Conservation (phyloP, 2,888 invertebrate genomes). For the Cheilosia vulpina region DNA sequence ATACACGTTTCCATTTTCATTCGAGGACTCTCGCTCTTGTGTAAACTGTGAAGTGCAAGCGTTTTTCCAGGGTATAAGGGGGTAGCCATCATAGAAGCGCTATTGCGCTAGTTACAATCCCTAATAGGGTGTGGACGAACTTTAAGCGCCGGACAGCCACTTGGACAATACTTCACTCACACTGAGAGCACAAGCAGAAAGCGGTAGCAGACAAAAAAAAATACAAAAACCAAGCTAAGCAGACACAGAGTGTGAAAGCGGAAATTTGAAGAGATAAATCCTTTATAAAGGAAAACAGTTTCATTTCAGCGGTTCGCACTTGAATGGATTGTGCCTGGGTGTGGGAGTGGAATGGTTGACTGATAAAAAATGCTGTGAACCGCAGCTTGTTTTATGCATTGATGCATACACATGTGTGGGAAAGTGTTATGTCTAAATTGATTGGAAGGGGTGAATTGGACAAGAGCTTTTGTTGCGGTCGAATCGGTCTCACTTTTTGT, state of each 20-base stretch:
- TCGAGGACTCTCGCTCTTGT: conserved; percentile 27
- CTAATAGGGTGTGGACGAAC: conserved; percentile 67
- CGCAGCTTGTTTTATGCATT: not conserved
- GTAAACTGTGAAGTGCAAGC: too few relatives aligned
- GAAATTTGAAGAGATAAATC: conserved; percentile 63
- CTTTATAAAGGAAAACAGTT: conserved; percentile 51
- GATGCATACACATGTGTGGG: conserved; percentile 30
- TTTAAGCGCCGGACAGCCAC: conserved; percentile 43
- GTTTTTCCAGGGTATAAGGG: not conserved
- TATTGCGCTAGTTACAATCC: conserved; percentile 32
- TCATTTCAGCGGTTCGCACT: conserved; percentile 65
- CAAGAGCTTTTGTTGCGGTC: conserved; percentile 65
- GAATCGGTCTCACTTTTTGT: conserved; percentile 72
- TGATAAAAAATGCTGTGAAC: conserved; percentile 37
- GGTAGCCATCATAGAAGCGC: not conserved
- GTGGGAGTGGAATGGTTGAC: conserved; percentile 7
- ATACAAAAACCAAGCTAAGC: not conserved
- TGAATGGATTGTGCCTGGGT: conserved; percentile 37
- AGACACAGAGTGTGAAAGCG: conserved; percentile 44
- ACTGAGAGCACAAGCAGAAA: not conserved
- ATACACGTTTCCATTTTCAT: conserved; percentile 31
- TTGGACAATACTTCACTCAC: conserved; percentile 22
- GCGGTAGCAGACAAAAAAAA: not conserved
- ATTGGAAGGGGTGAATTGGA: not conserved
- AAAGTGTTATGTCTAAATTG: conserved; percentile 30